Base-by-base conservation (phyloP, 2,113 vertebrate species). In the Campylomormyrus numenius region DNA sequence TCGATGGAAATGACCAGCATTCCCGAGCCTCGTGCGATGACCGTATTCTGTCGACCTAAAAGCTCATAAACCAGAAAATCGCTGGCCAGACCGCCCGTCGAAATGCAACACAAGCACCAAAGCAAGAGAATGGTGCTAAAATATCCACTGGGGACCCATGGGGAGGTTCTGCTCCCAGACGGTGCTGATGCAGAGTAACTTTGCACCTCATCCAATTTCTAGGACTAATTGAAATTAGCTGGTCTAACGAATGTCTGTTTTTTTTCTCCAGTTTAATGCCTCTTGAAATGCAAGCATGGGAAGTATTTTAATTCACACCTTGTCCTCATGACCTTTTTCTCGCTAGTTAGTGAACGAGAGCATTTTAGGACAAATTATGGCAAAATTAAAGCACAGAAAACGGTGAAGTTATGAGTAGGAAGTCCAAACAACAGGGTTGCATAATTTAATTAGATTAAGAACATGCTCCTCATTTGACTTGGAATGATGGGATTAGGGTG, bases 391-490 rank as follows among this genome's bases (percentile, higher is more conserved):
- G 21, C 42, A 56, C 21, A n/a, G 45, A 39, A 42, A 48, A 49
- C 9, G 1, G 83, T 85, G 10, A 49, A n/a, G 19, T 85, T 49
- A 48, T 85, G 45, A 49, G 85, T 52, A 52, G 27, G 10, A 56
- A 19, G 5, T 87, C n/a, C n/a, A 56, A 35, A 31, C 31, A 35
- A 31, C 50, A 39, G 86, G 49, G 49, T 87, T 53, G 56, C 27
- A 21, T 52, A 1, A 35, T 27, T 87, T 27, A 31, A 53, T 53
- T 52, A 48, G 21, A 85, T 85, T 85, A 85, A 52, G 50, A 56
- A 87, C 86, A 87, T 87, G 86, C 86, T 53, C 49, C 21, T 87
- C 13, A 11, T 85, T 85, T 49, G 83, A 27, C 83, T 85, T 49
- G 1, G 83, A 85, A 46, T 85, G 83, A 27, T 24, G 83, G n/a